Evolutionary conservation across 2,888 invertebrate species (phyloP), one percentile per base, ranked within the genome.

Genomic region (Idaea straminata): DNA sequence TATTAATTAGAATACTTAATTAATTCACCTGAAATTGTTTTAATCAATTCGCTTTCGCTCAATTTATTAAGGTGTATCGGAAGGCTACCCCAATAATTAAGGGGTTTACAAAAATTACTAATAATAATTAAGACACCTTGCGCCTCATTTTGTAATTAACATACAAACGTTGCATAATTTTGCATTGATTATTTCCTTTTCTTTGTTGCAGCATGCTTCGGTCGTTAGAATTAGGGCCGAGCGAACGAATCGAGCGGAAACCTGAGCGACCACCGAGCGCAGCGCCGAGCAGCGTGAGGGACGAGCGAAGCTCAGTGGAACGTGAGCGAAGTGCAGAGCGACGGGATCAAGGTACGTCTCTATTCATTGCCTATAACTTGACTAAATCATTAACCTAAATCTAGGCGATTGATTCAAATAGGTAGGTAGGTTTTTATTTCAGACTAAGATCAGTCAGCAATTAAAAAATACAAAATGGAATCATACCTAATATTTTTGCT

Each of bases 121-220:
- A 13, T 47, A 47, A 47, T 47, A 47, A 47, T 47, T 10, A 16
- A 61, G 38, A 47, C 47, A 35, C 61, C 35, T 35, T 61, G 35
- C n/a, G 61, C 15, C 35, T 61, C 35, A 10, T 35, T n/a, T 35
- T 61, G 25, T 35, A 47, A 47, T 47, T 47, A 47, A 47, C 47
- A 10, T 58, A 15, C 15, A 3, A 57, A 13, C 58, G 15, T 58
- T 16, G n/a, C 15, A 58, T n/a, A 16, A 58, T 58, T 58, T 16
- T 58, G 58, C 15, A 5, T 15, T 58, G 15, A 58, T 58, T 4
- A 16, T n/a, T 10, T 61, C 5, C 15, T 67, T 70, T 64, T 67
- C 10, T 62, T 87, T 87, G 86, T 87, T 93, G 3, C 94, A 96
- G 96, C 88, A 95, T 96, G 83, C 93, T 97, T 80, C 95, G 96